Evolutionary conservation across 2,113 vertebrate genomes (phyloP), one percentile per base, ranked within the genome.

Genomic region (Mixornis gularis): DNA sequence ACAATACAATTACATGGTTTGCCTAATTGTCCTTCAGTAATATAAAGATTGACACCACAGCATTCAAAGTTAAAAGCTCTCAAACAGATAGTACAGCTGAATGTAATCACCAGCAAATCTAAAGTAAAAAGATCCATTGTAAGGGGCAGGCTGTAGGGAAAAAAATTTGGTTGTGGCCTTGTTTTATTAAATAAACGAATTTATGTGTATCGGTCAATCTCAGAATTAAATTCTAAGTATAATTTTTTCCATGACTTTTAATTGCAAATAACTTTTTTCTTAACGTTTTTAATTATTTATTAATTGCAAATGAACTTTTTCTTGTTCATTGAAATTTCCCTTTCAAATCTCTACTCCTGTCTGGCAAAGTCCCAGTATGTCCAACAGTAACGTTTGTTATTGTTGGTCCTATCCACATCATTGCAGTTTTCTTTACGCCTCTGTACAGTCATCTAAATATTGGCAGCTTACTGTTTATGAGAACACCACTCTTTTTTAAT

Each of bases 1-100:
- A 96, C 96, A 97, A 97, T 96, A 95, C 97, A 97, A 97, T 97
- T 97, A 97, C 97, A 98, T 71, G 96, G 87, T 95, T 95, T 97
- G 96, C 97, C 95, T 97, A 97, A 97, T 97, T 97, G 97, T 97
- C 96, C 96, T 97, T 97, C 96, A 72, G 96, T 96, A 91, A 95
- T 95, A 92, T 78, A 93, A 91, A 97, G 97, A 97, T 78, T 97
- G 97, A 97, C 97, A 95, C 53, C 58, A 70, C 71, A 48, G 87
- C 79, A 87, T 92, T 95, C 66, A 87, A 94, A 97, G 95, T 97
- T 95, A 92, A 95, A 96, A 88, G 95, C 93, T 43, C 94, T 97
- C 91, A 79, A 95, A 93, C 79, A 87, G 96, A 82, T 94, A 96
- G 92, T 93, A 76, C 94, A 97, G 96, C 87, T 77, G 93, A 90